Base-by-base conservation (phyloP, 2,888 invertebrate genomes). In the Xestia sexstrigata region DNA sequence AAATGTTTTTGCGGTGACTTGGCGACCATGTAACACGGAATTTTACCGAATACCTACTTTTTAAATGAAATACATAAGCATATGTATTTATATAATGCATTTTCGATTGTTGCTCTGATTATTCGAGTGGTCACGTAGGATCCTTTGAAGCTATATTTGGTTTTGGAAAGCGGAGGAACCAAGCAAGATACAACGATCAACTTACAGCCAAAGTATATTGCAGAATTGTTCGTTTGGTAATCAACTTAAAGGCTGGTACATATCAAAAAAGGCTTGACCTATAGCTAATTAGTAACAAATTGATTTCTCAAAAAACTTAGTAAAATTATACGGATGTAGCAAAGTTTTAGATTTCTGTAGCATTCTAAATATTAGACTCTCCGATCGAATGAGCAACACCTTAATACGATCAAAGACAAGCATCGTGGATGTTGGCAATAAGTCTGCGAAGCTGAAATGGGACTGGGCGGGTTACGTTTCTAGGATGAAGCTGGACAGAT, bases 1-100 rank as follows among this genome's bases (percentile, higher is more conserved):
- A 66, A 23, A 23, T 60, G 13, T 49, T 65, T 45, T 78, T 73
- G 76, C 70, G 35, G 35, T 49, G 42, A 79, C 81, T 75, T 39
- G 65, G 69, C 63, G 78, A 75, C 80, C 79, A 76, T 86, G 84
- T 79, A 76, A 76, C 15, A 63, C 67, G 88, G 80, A 84, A 84
- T 87, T 87, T 76, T 84, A 84, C 83, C 77, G 82, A 71, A 82
- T 83, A 79, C 79, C 73, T 80, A 81, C 80, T 86, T 87, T 86
- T 86, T 76, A 80, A 85, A 80, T 75, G 66, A 78, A 77, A 71
- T 78, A 70, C 66, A 70, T 65, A 72, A 73, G 63, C 67, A 67
- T 73, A 79, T 68, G 75, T 76, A 76, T 76, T 73, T 77, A 79
- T 67, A 72, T 73, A 82, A 72, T 68, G 75, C n/a, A 83, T 73